These are phyloP conservation scores for Rhagophthalmus giganteus DNA, from an alignment of 2,888 invertebrate species.

Conservation along the genomic window DNA sequence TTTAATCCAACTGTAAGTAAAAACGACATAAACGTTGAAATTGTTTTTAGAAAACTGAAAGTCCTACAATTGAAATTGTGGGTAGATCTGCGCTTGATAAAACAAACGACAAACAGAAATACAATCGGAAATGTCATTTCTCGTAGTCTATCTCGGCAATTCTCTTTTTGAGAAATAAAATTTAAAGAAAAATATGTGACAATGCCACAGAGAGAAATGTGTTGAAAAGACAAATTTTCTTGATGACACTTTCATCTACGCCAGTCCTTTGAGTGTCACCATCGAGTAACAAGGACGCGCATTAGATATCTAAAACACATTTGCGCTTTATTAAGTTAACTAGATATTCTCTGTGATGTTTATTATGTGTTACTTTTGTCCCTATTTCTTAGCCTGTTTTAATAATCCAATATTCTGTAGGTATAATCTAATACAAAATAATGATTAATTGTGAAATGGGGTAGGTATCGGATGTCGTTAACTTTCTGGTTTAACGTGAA, in stretches of 20 bases:
- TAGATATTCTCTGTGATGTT: too few relatives aligned
- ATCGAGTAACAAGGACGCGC: conserved; percentile 35
- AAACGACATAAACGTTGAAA: not conserved
- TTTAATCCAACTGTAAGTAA: too few relatives aligned
- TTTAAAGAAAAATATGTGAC: conserved; percentile 40
- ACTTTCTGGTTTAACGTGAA: too few relatives aligned
- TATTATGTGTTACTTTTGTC: too few relatives aligned
- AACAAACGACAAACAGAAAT: conserved; percentile 38
- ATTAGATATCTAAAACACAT: not conserved
- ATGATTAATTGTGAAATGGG: too few relatives aligned
- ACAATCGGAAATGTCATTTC: conserved; percentile 40
- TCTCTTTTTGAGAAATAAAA: conserved; percentile 32
- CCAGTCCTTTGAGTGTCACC: conserved; percentile 43
- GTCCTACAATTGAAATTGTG: conserved; percentile 8
- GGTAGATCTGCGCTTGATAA: conserved; percentile 17
- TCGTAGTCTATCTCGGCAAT: conserved; percentile 33
- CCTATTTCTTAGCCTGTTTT: too few relatives aligned
- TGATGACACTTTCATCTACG: conserved; percentile 47
- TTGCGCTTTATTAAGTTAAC: not conserved
- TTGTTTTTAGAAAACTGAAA: not conserved
- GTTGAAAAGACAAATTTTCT: conserved; percentile 45
- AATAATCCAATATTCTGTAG: too few relatives aligned
- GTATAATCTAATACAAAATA: too few relatives aligned
- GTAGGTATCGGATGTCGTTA: too few relatives aligned
- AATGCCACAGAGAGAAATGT: conserved; percentile 41